These are phyloP conservation scores for Telmatherina bonti DNA, from an alignment of 2,797 vertebrate species.

Conservation along the genomic window DNA sequence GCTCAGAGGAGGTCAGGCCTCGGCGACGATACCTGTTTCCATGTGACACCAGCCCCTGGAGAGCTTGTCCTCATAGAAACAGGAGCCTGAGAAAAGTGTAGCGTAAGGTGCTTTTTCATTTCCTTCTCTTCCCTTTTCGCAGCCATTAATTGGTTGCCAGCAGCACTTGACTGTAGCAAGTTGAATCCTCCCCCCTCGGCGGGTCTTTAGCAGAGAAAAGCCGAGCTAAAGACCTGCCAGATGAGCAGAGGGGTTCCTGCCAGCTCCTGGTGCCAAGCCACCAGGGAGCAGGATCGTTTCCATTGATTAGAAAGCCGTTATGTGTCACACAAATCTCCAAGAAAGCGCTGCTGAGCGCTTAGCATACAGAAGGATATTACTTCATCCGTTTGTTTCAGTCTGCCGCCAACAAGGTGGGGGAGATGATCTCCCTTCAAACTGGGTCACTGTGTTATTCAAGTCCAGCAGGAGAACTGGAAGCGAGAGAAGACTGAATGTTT, in stretches of 20 bases:
- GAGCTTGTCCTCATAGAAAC: constrained; percentile 69
- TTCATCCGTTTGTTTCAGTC: constrained; percentile 49
- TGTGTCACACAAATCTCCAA: constrained; percentile 64
- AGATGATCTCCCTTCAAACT: constrained; percentile 54
- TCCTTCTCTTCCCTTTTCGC: constrained; percentile 50
- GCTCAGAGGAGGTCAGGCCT: constrained; percentile 39
- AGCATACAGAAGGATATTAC: constrained; percentile 42
- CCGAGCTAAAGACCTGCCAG: constrained; percentile 45
- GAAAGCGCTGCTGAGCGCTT: constrained; percentile 20
- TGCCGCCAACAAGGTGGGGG: constrained; percentile 39
- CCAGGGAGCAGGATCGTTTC: constrained; percentile 63
- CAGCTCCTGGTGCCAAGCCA: constrained; percentile 65
- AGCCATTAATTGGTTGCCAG: constrained; percentile 78
- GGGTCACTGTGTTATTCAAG: constrained; percentile 69
- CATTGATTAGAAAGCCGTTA: constrained; percentile 71
- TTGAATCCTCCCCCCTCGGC: constrained; percentile 63
- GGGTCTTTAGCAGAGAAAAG: constrained; percentile 63
- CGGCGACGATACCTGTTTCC: constrained; percentile 54
- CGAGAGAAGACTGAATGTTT: constrained; percentile 49
- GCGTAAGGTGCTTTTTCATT: constrained; percentile 66
- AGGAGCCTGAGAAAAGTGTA: constrained; percentile 70
- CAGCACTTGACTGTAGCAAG: constrained; percentile 80
- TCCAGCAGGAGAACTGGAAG: constrained; percentile 60
- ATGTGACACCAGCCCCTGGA: constrained; percentile 47
- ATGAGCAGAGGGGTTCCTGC: constrained; percentile 60